These are phyloP conservation scores for Xiphophorus hellerii DNA, from an alignment of 2,113 vertebrate genomes.

Conservation along the genomic window DNA sequence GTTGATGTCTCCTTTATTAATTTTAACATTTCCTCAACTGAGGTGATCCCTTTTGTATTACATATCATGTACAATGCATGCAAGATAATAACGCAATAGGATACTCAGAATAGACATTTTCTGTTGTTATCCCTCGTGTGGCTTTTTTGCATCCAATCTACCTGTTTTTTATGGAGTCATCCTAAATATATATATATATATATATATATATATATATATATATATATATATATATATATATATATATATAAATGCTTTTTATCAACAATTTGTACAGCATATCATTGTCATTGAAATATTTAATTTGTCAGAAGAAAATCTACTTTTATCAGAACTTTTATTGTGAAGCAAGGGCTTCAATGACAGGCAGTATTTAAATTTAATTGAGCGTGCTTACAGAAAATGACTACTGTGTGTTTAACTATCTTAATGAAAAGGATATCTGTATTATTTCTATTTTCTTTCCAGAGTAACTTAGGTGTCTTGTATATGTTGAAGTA, in stretches of 20 bases:
- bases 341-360: constrained; percentile 78
- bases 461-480: constrained; percentile 85
- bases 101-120: constrained; percentile 79
- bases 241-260: constrained; percentile 17
- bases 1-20: constrained; percentile 87
- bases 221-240: constrained; percentile 35
- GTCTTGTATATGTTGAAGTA: constrained; percentile 95
- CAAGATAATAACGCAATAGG: constrained; percentile 82
- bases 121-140: constrained; percentile 78
- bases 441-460: constrained; percentile 79
- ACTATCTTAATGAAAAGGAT: constrained; percentile 74
- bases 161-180: constrained; percentile 75
- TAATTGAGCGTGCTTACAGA: constrained; percentile 76
- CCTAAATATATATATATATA: constrained; percentile 18
- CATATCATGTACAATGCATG: constrained; percentile 85
- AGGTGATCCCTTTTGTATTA: constrained; percentile 80
- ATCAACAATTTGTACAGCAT: constrained; percentile 82
- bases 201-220: constrained; percentile 21
- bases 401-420: constrained; percentile 76
- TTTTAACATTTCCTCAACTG: constrained; percentile 75
- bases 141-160: constrained; percentile 78
- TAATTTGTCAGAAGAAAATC: constrained; percentile 64
- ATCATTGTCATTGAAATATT: constrained; percentile 75
- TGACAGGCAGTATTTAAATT: constrained; percentile 81
- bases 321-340: constrained; percentile 76